Percentiles rank a stretch among this genome's conserved stretches.
These are phyloP conservation scores for Okamejei kenojei DNA, from an alignment of 2,797 vertebrate species.

Conservation along the genomic window DNA sequence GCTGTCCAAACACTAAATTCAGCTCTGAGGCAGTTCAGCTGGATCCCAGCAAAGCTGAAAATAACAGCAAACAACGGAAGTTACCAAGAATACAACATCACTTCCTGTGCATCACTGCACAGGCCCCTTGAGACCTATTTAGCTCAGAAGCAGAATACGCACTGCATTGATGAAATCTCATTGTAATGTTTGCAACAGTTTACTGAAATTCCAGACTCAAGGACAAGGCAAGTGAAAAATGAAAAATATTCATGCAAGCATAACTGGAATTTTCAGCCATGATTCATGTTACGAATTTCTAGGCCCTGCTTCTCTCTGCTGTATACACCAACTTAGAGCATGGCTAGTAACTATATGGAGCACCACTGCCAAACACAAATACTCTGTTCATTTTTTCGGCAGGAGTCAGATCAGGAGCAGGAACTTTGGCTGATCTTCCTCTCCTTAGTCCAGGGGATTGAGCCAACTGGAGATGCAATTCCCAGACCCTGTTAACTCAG, in stretches of 20 bases:
- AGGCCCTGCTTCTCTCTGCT: background rate
- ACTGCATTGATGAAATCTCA: background rate
- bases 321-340: background rate
- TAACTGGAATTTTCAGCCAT: background rate
- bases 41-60: slow-evolving; percentile 13
- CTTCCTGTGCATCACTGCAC: slow-evolving; percentile 32
- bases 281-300: background rate
- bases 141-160: background rate
- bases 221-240: background rate
- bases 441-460: background rate
- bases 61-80: slow-evolving; percentile 35
- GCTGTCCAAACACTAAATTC: background rate
- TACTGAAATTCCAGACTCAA: slow-evolving; percentile 2
- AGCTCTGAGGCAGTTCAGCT: slow-evolving; percentile 16
- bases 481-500: background rate
- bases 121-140: slow-evolving; percentile 4
- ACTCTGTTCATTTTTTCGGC: background rate
- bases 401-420: background rate
- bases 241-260: background rate
- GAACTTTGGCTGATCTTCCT: background rate
- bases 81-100: slow-evolving; percentile 36
- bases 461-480: background rate
- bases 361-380: background rate
- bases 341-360: background rate
- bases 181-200: slow-evolving; percentile 22